A percentile compares a stretch with the other conserved stretches of the same genome.
These are phyloP conservation scores for Oreortyx pictus DNA, from an alignment of 2,797 vertebrate species.

Conservation along the genomic window DNA sequence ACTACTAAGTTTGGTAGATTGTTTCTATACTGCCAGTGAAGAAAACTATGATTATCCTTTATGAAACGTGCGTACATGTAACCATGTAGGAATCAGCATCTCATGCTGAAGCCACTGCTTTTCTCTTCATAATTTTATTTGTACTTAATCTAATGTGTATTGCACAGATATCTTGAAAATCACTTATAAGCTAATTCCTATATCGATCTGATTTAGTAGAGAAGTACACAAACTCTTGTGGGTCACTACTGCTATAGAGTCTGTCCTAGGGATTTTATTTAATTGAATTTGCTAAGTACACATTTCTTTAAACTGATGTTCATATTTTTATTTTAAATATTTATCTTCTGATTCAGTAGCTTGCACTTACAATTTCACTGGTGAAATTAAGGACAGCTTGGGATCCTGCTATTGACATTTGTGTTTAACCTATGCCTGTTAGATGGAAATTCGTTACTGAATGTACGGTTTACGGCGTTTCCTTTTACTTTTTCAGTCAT, in stretches of 20 bases:
- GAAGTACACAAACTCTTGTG: neutral
- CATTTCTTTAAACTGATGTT: neutral
- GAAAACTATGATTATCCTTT: neutral
- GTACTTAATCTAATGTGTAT: neutral
- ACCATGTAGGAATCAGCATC: neutral
- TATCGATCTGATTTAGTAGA: constrained; percentile 41
- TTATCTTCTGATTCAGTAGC: constrained; percentile 12
- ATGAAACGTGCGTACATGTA: neutral
- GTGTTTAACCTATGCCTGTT: constrained; percentile 28
- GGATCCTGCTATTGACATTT: constrained; percentile 31
- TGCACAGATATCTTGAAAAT: constrained; percentile 35
- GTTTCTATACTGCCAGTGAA: fast-evolving
- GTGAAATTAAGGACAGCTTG: constrained; percentile 12
- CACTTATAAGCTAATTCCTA: neutral
- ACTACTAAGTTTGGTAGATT: neutral
- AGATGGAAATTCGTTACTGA: neutral
- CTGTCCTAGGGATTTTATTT: constrained; percentile 38
- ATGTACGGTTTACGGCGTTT: neutral
- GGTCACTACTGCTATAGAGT: constrained; percentile 20
- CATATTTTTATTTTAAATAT: constrained; percentile 55
- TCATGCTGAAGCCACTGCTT: neutral
- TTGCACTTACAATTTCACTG: constrained; percentile 4
- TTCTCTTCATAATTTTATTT: neutral
- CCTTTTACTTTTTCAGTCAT: neutral
- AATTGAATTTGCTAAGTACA: constrained; percentile 45